phyloP scores from a whole-genome alignment of 2,113 vertebrate species.

The Rhegmatorhina hoffmannsi region DNA sequence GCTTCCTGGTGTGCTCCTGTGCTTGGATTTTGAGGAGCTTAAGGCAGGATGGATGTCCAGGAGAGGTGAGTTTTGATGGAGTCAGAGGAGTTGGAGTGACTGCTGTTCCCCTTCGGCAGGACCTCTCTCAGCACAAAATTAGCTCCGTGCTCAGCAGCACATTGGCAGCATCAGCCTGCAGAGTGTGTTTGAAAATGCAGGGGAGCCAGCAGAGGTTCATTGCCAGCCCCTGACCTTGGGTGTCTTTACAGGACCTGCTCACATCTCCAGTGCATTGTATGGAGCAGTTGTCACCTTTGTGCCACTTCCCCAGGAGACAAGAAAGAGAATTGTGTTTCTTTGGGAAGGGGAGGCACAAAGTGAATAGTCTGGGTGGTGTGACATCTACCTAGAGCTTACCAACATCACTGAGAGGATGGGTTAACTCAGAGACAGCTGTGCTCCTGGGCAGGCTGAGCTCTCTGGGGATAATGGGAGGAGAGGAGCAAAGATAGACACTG shows the following conservation, averaged over 20 bases:
- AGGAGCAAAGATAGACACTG: background rate
- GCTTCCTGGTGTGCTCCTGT: background rate
- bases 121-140: background rate
- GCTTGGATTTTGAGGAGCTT: background rate
- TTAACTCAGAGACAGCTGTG: background rate
- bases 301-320: background rate
- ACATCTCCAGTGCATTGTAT: background rate
- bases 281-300: background rate
- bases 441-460: background rate
- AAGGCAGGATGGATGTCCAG: background rate
- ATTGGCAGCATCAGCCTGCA: background rate
- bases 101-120: background rate
- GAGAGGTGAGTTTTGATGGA: background rate
- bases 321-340: background rate
- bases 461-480: background rate
- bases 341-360: background rate
- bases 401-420: background rate
- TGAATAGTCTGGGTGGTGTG: accelerated
- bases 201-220: background rate
- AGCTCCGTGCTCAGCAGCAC: background rate
- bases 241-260: background rate
- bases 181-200: background rate
- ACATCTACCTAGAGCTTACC: no score
- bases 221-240: background rate
- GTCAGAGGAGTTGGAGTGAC: background rate